Conservation (phyloP, 2,113 vertebrate genomes). For the Rhadina sibilatrix region DNA sequence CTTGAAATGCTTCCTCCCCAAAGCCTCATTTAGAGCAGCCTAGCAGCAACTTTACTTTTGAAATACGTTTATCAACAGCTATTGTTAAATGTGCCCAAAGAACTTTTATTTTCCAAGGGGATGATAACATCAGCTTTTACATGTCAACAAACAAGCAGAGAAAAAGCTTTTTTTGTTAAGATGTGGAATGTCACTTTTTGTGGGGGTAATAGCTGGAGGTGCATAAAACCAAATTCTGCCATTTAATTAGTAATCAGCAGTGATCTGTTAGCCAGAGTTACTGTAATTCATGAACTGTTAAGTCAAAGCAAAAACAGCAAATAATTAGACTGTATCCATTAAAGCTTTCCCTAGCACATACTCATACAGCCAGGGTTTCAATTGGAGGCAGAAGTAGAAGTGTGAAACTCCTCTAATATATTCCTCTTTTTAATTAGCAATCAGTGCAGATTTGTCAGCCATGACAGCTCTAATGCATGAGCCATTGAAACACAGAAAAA, state of each 20-base stretch:
- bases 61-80: constrained; percentile 29
- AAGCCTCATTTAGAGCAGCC: neutral
- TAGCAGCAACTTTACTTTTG: neutral
- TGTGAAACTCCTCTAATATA: constrained; percentile 63
- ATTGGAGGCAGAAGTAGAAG: constrained; percentile 34
- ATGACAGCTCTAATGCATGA: constrained; percentile 58
- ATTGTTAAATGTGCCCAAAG: constrained; percentile 14
- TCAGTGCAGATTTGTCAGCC: constrained; percentile 73
- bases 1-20: constrained; percentile 11
- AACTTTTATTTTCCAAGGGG: constrained; percentile 51
- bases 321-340: constrained; percentile 65
- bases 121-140: constrained; percentile 39
- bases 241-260: constrained; percentile 66
- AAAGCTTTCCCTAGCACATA: constrained; percentile 38
- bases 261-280: constrained; percentile 50
- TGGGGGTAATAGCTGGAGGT: neutral
- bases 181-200: neutral
- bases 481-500: constrained; percentile 44
- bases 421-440: constrained; percentile 77
- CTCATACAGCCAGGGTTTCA: constrained; percentile 43
- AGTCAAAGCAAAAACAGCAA: constrained; percentile 64
- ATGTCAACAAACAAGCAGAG: neutral
- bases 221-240: neutral
- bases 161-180: neutral
- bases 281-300: constrained; percentile 47